These are phyloP conservation scores for Drosophila nigricruria DNA, from an alignment of 2,888 invertebrate genomes.

Conservation along the genomic window DNA sequence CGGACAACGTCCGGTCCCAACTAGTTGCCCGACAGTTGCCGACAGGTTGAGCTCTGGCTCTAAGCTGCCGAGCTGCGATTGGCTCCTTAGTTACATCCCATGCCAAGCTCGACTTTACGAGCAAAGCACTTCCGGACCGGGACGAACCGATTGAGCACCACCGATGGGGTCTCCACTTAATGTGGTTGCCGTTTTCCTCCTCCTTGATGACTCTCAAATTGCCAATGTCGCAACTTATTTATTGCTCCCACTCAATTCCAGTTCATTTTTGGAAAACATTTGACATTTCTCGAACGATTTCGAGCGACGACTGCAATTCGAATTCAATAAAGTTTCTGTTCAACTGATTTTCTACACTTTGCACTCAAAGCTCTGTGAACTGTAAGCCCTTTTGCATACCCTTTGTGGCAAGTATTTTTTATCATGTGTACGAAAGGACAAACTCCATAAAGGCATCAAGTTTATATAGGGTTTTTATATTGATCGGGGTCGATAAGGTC, in stretches of 20 bases:
- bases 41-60: conserved; percentile 7
- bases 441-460: not conserved
- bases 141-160: not conserved
- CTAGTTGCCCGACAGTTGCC: conserved; percentile 5
- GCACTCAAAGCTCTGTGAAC: not conserved
- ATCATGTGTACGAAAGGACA: not conserved
- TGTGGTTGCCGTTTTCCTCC: conserved; percentile 29
- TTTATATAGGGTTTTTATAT: not conserved
- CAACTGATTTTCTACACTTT: conserved; percentile 34
- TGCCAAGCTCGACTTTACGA: conserved; percentile 25
- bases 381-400: not conserved
- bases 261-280: conserved; percentile 38
- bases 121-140: conserved; percentile 41
- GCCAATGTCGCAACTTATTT: conserved; percentile 35
- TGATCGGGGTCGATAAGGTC: not conserved
- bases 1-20: conserved; percentile 34
- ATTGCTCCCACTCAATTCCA: conserved; percentile 21
- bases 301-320: conserved; percentile 36
- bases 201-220: conserved; percentile 42
- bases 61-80: conserved; percentile 1
- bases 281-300: conserved; percentile 28
- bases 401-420: not conserved
- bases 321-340: conserved; percentile 61
- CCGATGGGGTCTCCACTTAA: conserved; percentile 7
- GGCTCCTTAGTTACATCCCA: conserved; percentile 8